Percentiles rank a stretch among this genome's conserved stretches.
Conservation (phyloP, 1,140 invertebrate species). For the Drosophila erecta region DNA sequence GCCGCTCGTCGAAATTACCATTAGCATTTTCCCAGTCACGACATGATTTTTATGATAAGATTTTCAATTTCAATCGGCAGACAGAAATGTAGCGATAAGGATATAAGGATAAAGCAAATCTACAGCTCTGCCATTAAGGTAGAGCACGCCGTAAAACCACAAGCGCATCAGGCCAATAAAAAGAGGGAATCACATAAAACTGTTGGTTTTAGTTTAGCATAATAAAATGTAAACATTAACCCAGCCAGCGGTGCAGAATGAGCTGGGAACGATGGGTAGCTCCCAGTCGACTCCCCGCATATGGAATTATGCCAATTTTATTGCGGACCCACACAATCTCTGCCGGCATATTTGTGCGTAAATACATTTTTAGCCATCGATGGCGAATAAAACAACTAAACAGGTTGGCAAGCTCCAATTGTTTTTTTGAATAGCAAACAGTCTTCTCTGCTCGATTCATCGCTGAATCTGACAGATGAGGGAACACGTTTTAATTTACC, state of each 20-base stretch:
- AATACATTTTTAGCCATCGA: constrained; percentile 63
- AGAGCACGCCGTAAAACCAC: constrained; percentile 48
- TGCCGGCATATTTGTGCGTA: constrained; percentile 53
- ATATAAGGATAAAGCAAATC: constrained; percentile 39
- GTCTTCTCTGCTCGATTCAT: constrained; percentile 20
- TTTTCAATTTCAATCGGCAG: constrained; percentile 69
- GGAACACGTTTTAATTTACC: constrained; percentile 32
- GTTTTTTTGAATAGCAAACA: constrained; percentile 47
- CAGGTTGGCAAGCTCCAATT: constrained; percentile 33
- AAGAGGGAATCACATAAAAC: constrained; percentile 62
- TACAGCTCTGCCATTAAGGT: constrained; percentile 9
- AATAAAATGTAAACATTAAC: constrained; percentile 72
- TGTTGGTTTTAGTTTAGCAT: constrained; percentile 67
- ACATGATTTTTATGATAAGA: constrained; percentile 66
- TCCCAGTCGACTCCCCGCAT: constrained; percentile 13
- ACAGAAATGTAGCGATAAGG: constrained; percentile 32
- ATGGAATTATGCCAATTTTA: constrained; percentile 65
- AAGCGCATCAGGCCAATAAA: constrained; percentile 55
- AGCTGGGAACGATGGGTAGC: not conserved
- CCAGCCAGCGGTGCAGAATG: constrained; percentile 18
- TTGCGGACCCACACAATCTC: constrained; percentile 29
- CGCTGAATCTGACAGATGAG: constrained; percentile 35
- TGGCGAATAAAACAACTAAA: constrained; percentile 38
- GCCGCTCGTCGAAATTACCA: not conserved
- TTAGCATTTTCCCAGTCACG: constrained; percentile 43